These are phyloP conservation scores for Grallaria varia DNA, from an alignment of 2,113 vertebrate species.

Conservation along the genomic window DNA sequence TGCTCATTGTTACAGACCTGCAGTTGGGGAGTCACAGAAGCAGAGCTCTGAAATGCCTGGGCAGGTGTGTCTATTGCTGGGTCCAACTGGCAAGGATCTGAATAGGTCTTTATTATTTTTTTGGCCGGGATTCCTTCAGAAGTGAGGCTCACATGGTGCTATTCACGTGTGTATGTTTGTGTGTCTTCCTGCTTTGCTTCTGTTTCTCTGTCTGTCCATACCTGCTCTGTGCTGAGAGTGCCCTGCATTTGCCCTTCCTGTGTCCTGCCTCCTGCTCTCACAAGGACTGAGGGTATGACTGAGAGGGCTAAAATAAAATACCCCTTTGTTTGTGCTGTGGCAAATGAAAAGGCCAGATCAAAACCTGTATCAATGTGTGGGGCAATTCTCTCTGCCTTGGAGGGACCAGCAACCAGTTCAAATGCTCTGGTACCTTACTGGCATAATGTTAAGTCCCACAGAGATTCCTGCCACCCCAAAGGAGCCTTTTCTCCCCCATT, in stretches of 20 bases:
- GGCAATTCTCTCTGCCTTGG: background rate
- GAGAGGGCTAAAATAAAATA: background rate
- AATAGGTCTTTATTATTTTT: background rate
- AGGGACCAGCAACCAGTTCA: background rate
- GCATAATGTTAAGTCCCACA: background rate
- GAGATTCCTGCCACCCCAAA: background rate
- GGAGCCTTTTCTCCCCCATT: background rate
- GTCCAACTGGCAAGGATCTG: background rate
- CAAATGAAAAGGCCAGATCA: background rate
- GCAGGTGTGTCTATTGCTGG: background rate
- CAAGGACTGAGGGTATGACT: background rate
- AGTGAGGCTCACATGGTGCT: background rate
- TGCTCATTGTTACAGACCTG: accelerated
- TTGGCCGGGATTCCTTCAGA: background rate
- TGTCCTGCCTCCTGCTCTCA: background rate
- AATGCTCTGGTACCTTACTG: background rate
- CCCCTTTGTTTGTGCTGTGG: background rate
- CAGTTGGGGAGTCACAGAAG: accelerated
- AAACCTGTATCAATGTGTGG: background rate
- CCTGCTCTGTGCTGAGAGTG: background rate
- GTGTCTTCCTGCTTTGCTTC: background rate
- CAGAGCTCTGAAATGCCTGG: background rate
- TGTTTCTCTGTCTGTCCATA: background rate
- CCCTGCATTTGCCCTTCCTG: background rate
- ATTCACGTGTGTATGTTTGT: background rate